phyloP scores from a whole-genome alignment of 2,113 vertebrate genomes.

The Columba livia region DNA sequence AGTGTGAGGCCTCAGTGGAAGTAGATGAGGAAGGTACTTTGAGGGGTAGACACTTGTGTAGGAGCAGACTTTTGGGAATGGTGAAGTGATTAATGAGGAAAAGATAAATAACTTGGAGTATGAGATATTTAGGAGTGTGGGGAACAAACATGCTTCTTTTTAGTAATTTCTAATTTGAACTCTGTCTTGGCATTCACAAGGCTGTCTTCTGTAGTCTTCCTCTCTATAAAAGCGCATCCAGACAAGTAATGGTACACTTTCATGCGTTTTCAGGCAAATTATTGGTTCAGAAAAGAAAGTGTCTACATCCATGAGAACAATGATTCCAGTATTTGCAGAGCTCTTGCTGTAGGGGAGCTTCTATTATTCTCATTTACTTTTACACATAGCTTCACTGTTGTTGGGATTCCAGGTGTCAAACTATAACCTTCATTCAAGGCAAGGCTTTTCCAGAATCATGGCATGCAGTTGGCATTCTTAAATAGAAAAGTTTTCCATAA shows the following conservation, averaged over 20 bases:
- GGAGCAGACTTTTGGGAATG: not conserved
- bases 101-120: not conserved
- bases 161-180: not conserved
- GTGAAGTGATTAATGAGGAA: not conserved
- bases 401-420: not conserved
- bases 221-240: not conserved
- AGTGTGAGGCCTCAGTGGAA: not conserved
- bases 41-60: too few species aligned
- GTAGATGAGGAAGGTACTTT: too few species aligned
- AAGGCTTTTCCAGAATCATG: not conserved
- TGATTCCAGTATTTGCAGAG: not conserved
- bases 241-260: not conserved
- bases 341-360: not conserved
- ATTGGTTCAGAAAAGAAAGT: not conserved
- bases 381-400: not conserved
- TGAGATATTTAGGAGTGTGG: not conserved
- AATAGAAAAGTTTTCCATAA: not conserved
- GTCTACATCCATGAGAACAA: not conserved
- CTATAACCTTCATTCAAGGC: not conserved
- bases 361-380: not conserved
- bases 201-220: not conserved
- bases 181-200: not conserved
- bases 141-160: not conserved
- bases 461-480: not conserved
- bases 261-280: not conserved